Evolutionary conservation across 2,797 vertebrate species (phyloP).

Genomic region (Spondyliosoma cantharus): DNA sequence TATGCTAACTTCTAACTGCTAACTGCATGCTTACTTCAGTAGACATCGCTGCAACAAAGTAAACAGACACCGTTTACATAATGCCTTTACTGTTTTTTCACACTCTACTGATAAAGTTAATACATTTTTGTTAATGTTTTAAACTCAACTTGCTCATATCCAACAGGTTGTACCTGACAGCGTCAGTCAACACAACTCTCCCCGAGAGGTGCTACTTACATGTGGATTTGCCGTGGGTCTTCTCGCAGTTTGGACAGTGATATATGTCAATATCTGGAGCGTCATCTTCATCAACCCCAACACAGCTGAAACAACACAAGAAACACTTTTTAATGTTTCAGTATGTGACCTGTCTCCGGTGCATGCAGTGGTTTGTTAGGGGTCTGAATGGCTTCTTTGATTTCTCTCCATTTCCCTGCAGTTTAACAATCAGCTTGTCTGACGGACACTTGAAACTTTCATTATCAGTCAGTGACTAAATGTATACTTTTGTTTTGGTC

Average conservation of each 20-base stretch:
- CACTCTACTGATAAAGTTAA: no score
- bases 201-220: constrained; percentile 81
- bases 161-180: no score
- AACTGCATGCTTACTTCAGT: no score
- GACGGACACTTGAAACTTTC: not conserved
- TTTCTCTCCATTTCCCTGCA: not conserved
- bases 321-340: not conserved
- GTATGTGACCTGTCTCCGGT: not conserved
- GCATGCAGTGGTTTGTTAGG: not conserved
- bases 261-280: constrained; percentile 98
- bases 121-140: no score
- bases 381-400: no score
- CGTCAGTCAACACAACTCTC: no score
- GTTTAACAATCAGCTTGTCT: not conserved
- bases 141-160: no score
- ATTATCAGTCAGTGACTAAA: not conserved
- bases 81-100: no score
- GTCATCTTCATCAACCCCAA: constrained; percentile 97
- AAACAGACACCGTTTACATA: no score
- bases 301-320: constrained; percentile 88
- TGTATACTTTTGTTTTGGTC: not conserved
- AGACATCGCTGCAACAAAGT: no score
- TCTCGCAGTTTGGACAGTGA: constrained; percentile 98
- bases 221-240: constrained; percentile 96
- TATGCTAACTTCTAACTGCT: no score